These are phyloP conservation scores for Cecropterus lyciades DNA, from an alignment of 1,140 invertebrate genomes.

Conservation along the genomic window DNA sequence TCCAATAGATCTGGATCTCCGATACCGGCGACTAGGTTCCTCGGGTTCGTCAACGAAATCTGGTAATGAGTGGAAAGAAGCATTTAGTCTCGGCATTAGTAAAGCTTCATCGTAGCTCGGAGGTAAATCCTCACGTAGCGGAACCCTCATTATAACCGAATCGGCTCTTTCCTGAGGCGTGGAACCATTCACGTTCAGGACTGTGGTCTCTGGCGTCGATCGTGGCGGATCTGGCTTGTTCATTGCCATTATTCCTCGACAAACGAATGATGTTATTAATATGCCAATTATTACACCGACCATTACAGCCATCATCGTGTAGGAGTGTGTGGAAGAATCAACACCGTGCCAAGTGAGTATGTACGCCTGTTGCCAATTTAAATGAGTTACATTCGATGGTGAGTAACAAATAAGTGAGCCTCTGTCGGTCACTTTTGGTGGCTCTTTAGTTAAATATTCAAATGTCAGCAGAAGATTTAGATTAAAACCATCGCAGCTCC, in stretches of 20 bases:
- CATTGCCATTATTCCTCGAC: constrained; percentile 83
- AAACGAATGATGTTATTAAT: constrained; percentile 80
- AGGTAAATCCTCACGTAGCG: constrained; percentile 86
- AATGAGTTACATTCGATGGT: constrained; percentile 86
- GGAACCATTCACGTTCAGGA: constrained; percentile 79
- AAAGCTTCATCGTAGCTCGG: constrained; percentile 90
- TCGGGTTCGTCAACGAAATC: constrained; percentile 77
- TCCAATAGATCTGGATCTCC: constrained; percentile 73
- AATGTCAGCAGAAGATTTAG: constrained; percentile 85
- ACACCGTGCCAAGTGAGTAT: constrained; percentile 84
- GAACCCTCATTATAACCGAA: constrained; percentile 80
- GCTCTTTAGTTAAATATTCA: constrained; percentile 84
- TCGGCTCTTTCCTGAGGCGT: constrained; percentile 73
- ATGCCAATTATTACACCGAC: constrained; percentile 82
- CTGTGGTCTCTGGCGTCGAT: constrained; percentile 76
- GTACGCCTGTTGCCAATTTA: constrained; percentile 88
- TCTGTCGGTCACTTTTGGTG: constrained; percentile 77
- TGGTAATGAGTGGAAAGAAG: constrained; percentile 85
- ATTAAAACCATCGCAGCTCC: constrained; percentile 88
- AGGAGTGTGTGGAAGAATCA: constrained; percentile 66
- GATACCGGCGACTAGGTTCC: constrained; percentile 42
- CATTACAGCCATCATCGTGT: constrained; percentile 86
- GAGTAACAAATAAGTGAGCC: constrained; percentile 84
- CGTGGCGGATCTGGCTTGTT: constrained; percentile 80
- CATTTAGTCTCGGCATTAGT: constrained; percentile 86